Conservation (phyloP, 2,797 vertebrate species). For the Poecile montanus region DNA sequence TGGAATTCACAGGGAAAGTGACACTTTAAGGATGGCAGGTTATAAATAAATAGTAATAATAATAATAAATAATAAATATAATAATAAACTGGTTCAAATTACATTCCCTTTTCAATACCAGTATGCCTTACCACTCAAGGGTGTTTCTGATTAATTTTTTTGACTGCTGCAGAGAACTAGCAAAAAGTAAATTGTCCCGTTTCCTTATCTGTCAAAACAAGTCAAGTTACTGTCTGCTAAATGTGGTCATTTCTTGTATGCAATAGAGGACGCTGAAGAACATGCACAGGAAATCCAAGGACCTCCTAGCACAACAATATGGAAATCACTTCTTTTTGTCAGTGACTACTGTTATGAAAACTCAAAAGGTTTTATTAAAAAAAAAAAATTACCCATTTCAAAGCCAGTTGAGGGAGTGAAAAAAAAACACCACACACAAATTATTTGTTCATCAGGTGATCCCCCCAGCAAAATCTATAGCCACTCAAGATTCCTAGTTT, state of each 20-base stretch:
- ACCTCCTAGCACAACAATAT: not conserved
- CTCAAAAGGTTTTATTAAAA: not conserved
- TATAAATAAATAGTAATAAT: no score
- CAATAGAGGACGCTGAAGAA: not conserved
- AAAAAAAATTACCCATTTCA: not conserved
- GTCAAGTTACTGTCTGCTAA: not conserved
- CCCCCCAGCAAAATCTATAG: not conserved
- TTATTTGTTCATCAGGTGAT: not conserved
- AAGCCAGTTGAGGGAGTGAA: not conserved
- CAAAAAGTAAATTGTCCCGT: not conserved
- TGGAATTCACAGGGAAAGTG: not conserved
- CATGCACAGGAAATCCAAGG: not conserved
- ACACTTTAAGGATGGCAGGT: not conserved
- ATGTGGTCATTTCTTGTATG: not conserved
- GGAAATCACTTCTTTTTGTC: not conserved
- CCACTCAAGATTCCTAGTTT: not conserved
- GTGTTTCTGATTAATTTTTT: not conserved
- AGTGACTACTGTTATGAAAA: not conserved
- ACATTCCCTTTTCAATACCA: not conserved
- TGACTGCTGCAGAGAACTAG: not conserved
- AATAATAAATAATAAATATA: no score
- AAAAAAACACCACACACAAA: not conserved
- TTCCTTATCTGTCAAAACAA: not conserved
- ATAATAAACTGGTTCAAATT: not conserved
- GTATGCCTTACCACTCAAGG: not conserved